These are phyloP conservation scores for Torymus tubicola DNA, from an alignment of 2,888 invertebrate genomes.

Conservation along the genomic window DNA sequence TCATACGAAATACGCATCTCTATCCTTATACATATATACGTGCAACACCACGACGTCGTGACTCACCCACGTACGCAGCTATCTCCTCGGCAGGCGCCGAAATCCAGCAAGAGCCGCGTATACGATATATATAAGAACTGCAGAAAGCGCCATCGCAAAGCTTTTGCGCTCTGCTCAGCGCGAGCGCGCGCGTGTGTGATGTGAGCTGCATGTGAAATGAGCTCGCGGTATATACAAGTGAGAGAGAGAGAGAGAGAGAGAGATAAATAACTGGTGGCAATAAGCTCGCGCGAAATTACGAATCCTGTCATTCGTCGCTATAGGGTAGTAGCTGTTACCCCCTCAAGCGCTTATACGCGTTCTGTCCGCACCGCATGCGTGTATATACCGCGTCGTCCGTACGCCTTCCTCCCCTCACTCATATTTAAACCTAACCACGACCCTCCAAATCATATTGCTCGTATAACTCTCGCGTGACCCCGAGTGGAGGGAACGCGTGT, in stretches of 20 bases:
- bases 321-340: background rate
- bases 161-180: too few relatives aligned
- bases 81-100: background rate
- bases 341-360: background rate
- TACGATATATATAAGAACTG: background rate
- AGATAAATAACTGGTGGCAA: constrained; percentile 72
- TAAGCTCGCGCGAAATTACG: constrained; percentile 73
- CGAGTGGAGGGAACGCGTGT: constrained; percentile 15
- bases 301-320: constrained; percentile 66
- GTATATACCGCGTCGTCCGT: background rate
- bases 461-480: constrained; percentile 20
- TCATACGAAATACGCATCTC: too few relatives aligned
- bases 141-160: too few relatives aligned
- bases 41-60: too few relatives aligned
- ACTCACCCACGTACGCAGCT: too few relatives aligned
- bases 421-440: constrained; percentile 51
- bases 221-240: constrained; percentile 56
- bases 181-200: constrained; percentile 37
- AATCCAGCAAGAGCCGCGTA: background rate
- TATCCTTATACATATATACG: too few relatives aligned
- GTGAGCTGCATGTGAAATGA: constrained; percentile 71
- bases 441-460: constrained; percentile 47
- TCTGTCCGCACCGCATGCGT: constrained; percentile 44
- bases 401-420: constrained; percentile 26
- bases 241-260: constrained; percentile 31